Conservation (phyloP, 2,888 invertebrate genomes). For the Thymelicus lineola region DNA sequence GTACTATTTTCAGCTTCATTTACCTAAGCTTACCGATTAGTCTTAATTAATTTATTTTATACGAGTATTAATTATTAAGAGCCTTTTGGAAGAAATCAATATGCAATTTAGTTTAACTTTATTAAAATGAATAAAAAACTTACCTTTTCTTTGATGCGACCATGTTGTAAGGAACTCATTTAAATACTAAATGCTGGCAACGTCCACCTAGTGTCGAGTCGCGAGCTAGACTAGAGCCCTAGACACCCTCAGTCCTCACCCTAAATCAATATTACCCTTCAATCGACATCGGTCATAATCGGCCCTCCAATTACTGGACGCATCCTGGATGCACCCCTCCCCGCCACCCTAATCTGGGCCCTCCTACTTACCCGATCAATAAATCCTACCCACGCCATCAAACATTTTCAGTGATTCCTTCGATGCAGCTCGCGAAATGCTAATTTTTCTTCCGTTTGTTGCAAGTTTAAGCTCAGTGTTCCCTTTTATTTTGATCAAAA, state of each 20-base stretch:
- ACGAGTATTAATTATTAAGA: too few species aligned
- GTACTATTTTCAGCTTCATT: too few species aligned
- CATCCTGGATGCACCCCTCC: slow-evolving; percentile 20
- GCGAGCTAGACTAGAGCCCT: slow-evolving; percentile 9
- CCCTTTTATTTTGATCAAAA: too few species aligned
- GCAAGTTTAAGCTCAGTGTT: too few species aligned
- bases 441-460: too few species aligned
- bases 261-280: slow-evolving; percentile 25
- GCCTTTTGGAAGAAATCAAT: too few species aligned
- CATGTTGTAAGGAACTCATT: neutral
- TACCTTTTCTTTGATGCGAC: neutral
- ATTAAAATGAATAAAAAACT: neutral
- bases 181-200: neutral
- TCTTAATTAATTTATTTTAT: too few species aligned
- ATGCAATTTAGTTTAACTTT: too few species aligned
- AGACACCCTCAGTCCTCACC: slow-evolving; percentile 2
- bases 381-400: neutral
- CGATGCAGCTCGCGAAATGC: too few species aligned
- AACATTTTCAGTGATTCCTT: too few species aligned
- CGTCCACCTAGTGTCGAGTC: neutral
- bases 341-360: slow-evolving; percentile 1
- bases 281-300: slow-evolving; percentile 24
- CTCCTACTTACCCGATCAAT: neutral
- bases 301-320: slow-evolving; percentile 17
- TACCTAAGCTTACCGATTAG: too few species aligned